These are phyloP conservation scores for Brachyhypopomus occidentalis DNA, from an alignment of 2,113 vertebrate genomes.

Conservation along the genomic window DNA sequence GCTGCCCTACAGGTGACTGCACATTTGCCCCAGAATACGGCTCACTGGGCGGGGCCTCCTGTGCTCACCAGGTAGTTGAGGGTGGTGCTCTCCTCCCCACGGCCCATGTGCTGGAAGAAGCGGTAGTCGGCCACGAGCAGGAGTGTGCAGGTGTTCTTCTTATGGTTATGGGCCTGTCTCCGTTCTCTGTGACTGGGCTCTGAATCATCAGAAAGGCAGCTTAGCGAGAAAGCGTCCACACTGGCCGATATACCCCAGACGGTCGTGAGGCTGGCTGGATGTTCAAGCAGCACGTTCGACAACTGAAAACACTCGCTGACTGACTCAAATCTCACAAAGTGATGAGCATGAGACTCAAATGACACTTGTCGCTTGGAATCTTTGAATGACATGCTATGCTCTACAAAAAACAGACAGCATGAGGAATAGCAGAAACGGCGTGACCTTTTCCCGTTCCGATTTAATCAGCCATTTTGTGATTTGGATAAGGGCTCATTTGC, in stretches of 20 bases:
- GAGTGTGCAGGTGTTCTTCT: conserved; percentile 91
- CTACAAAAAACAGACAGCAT: background rate
- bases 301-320: no score
- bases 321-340: no score
- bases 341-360: background rate
- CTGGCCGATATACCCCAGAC: background rate
- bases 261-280: background rate
- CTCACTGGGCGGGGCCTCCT: background rate
- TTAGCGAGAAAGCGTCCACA: no score
- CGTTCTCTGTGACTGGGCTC: conserved; percentile 75
- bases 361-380: background rate
- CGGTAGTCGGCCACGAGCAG: conserved; percentile 96
- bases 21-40: no score
- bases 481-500: no score
- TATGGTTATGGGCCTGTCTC: conserved; percentile 73
- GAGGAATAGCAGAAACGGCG: background rate
- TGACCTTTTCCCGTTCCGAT: background rate
- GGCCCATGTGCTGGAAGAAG: conserved; percentile 92
- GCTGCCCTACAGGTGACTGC: no score
- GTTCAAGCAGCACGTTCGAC: no score
- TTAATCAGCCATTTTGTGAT: background rate
- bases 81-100: conserved; percentile 92
- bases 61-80: conserved; percentile 91
- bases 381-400: background rate
- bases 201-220: conserved; percentile 32